Conservation (phyloP, 1,140 invertebrate species). For the Coelopa frigida region DNA sequence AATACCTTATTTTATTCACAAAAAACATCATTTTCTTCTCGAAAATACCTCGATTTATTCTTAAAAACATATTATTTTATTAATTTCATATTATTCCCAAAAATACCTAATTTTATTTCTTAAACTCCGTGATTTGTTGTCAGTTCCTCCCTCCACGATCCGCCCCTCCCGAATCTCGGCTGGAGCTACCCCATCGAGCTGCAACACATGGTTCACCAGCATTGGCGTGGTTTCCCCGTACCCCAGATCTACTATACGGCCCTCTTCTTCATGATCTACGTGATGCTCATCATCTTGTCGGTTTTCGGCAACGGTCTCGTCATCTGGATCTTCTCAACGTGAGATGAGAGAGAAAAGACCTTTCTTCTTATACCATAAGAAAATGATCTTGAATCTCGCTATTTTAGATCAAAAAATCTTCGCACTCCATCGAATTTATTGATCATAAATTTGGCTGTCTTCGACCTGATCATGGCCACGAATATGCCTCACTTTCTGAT, state of each 20-base stretch:
- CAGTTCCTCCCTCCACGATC: no score
- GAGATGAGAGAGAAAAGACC: slow-evolving; percentile 44
- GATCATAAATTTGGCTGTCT: slow-evolving; percentile 68
- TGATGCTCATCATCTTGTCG: slow-evolving; percentile 60
- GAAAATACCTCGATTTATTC: no score
- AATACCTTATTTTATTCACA: no score
- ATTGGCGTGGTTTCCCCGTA: slow-evolving; percentile 62
- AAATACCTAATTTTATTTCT: no score
- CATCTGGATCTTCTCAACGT: slow-evolving; percentile 75
- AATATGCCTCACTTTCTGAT: slow-evolving; percentile 65
- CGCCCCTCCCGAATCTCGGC: slow-evolving; percentile 47
- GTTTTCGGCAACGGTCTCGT: slow-evolving; percentile 72
- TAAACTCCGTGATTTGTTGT: no score
- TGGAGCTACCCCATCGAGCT: slow-evolving; percentile 65
- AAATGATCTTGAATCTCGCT: slow-evolving; percentile 12
- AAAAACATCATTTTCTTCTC: no score
- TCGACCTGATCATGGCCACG: slow-evolving; percentile 67
- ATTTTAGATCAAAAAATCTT: slow-evolving; percentile 58
- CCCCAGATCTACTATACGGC: slow-evolving; percentile 66
- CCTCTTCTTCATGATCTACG: slow-evolving; percentile 64
- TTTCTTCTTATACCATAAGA: slow-evolving; percentile 1
- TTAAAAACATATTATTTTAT: no score
- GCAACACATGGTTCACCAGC: slow-evolving; percentile 59
- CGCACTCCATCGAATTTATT: slow-evolving; percentile 74
- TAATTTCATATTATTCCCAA: no score